phyloP scores from a whole-genome alignment of 2,113 vertebrate species.

The Platichthys stellatus region DNA sequence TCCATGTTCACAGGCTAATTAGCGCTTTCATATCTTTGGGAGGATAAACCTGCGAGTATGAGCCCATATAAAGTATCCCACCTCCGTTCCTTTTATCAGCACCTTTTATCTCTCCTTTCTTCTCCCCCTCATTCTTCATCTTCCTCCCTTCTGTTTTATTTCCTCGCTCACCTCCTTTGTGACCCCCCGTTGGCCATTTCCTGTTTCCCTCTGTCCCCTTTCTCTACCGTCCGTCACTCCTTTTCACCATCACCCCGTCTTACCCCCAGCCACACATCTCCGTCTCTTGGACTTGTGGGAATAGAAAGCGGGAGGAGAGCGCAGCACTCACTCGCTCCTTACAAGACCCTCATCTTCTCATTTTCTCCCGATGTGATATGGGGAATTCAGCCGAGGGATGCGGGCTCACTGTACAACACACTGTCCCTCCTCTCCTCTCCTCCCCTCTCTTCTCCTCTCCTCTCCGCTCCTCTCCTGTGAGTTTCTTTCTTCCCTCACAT shows the following conservation, averaged over 20 bases:
- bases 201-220: conserved; percentile 49
- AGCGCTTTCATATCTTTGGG: not conserved
- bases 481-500: conserved; percentile 27
- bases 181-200: conserved; percentile 39
- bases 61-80: not conserved
- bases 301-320: conserved; percentile 41
- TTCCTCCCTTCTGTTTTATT: conserved; percentile 7
- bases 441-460: not conserved
- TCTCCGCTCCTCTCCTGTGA: not conserved
- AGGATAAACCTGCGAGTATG: not conserved
- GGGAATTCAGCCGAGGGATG: conserved; percentile 40
- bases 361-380: conserved; percentile 54
- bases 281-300: conserved; percentile 46
- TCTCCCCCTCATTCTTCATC: conserved; percentile 13
- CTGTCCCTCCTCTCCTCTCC: conserved; percentile 6
- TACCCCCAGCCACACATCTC: conserved; percentile 59
- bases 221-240: conserved; percentile 36
- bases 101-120: conserved; percentile 29
- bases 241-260: conserved; percentile 52
- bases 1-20: not conserved
- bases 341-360: conserved; percentile 36
- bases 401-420: not conserved
- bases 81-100: not conserved
- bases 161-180: conserved; percentile 28
- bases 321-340: conserved; percentile 11